Conservation (phyloP, 1,140 invertebrate genomes). For the Eurosta solidaginis region DNA sequence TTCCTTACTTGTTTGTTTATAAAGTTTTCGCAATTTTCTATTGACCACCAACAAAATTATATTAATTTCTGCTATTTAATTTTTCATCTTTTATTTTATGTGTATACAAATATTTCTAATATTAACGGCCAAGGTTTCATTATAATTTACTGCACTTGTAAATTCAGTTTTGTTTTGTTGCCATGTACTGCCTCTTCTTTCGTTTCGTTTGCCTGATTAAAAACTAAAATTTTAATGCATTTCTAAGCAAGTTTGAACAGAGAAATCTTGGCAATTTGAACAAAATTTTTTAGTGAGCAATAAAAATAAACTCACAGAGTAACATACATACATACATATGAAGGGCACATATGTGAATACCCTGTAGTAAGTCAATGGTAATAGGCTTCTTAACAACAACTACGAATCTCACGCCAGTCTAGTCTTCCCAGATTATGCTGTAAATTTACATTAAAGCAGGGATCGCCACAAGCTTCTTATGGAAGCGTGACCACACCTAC, state of each 20-base stretch:
- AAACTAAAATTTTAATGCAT: conserved; percentile 21
- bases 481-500: no score
- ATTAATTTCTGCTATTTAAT: background rate
- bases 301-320: no score
- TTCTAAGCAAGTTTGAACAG: background rate
- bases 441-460: no score
- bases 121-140: conserved; percentile 18
- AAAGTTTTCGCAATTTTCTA: background rate
- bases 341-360: no score
- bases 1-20: no score
- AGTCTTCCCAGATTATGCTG: no score
- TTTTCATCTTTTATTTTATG: background rate
- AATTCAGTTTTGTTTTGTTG: background rate
- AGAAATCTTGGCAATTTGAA: background rate
- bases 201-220: conserved; percentile 20
- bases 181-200: background rate
- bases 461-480: no score
- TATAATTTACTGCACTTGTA: background rate
- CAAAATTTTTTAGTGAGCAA: background rate
- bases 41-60: conserved; percentile 13
- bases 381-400: no score
- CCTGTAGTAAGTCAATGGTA: no score
- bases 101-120: background rate
- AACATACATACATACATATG: no score
- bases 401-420: no score